Percentiles rank a stretch among this genome's conserved stretches.
phyloP scores from a whole-genome alignment of 2,797 vertebrate species.

The Phataginus tricuspis region DNA sequence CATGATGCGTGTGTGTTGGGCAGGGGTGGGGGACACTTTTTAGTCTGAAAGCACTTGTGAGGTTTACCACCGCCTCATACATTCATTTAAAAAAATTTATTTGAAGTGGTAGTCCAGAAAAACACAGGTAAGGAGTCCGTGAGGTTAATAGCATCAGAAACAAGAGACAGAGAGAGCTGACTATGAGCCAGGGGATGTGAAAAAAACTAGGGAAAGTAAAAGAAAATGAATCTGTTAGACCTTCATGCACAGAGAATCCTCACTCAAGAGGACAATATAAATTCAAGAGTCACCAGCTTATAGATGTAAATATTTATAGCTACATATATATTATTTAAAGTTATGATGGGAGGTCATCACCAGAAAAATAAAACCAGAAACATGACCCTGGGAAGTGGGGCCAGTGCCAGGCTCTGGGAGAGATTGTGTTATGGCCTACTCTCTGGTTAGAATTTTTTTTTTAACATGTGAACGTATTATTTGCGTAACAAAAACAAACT shows the following conservation, averaged over 20 bases:
- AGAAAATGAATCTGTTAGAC: background rate
- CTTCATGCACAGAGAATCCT: background rate
- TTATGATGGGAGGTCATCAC: background rate
- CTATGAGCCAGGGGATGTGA: background rate
- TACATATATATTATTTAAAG: background rate
- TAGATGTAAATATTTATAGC: constrained; percentile 25
- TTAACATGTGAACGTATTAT: background rate
- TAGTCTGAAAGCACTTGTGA: background rate
- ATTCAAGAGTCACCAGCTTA: background rate
- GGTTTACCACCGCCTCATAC: background rate
- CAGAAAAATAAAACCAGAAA: background rate
- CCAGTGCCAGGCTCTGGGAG: background rate
- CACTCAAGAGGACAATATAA: background rate
- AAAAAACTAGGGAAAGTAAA: background rate
- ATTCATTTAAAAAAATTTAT: background rate
- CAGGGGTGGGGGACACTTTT: background rate
- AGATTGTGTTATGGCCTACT: background rate
- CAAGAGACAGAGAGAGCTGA: background rate
- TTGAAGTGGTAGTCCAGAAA: background rate
- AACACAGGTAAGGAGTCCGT: background rate
- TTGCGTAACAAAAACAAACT: constrained; percentile 16
- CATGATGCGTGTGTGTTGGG: too few species aligned
- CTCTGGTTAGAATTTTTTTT: background rate
- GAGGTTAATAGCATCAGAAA: background rate
- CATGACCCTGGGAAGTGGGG: rapidly evolving